Evolutionary conservation across 2,797 vertebrate genomes (phyloP).

Genomic region (Halcyon leucocephala): DNA sequence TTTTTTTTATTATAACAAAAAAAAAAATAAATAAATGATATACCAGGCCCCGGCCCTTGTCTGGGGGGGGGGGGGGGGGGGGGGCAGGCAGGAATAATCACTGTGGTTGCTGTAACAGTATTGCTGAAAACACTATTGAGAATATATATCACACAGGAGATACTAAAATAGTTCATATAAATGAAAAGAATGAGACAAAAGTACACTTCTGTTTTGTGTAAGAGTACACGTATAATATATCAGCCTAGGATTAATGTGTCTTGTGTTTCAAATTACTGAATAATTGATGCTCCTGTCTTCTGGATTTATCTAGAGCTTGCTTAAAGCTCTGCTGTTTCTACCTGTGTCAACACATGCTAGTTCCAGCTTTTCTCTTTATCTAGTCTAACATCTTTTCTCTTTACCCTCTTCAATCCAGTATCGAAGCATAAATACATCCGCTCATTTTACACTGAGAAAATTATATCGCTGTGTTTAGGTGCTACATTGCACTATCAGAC

Average conservation of each 20-base stretch:
- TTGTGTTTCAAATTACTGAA: neutral
- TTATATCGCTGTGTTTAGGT: neutral
- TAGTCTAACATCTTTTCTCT: neutral
- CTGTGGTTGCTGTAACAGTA: neutral
- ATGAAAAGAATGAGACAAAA: neutral
- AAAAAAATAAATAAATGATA: too few species aligned
- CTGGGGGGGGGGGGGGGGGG: too few species aligned
- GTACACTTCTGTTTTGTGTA: neutral
- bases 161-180: neutral
- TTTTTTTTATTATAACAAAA: too few species aligned
- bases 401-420: neutral
- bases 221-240: neutral
- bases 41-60: too few species aligned
- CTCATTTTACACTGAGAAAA: neutral
- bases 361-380: slow-evolving; percentile 1
- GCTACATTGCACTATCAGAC: neutral
- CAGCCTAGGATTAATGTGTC: neutral
- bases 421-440: neutral
- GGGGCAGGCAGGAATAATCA: neutral
- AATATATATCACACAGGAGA: neutral
- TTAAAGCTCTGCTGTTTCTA: neutral
- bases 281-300: neutral
- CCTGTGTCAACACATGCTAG: neutral
- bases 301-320: neutral
- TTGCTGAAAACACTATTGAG: neutral